Percentiles rank a stretch among this genome's conserved stretches.
These are phyloP conservation scores for Macroteleia sp. DNA, from an alignment of 2,888 invertebrate genomes.

Conservation along the genomic window DNA sequence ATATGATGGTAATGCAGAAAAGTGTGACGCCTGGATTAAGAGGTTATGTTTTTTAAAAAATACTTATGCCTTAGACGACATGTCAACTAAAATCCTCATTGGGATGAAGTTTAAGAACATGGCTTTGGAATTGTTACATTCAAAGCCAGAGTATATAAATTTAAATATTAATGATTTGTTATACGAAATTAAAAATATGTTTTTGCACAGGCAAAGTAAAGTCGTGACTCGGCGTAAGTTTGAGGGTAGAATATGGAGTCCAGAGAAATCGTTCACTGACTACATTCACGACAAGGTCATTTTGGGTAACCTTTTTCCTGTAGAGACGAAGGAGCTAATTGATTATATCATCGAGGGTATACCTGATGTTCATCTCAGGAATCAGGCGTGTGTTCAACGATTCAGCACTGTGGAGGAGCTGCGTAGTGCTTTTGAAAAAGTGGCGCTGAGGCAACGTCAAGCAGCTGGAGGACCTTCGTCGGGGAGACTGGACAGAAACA, in stretches of 20 bases:
- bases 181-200: conserved; percentile 30
- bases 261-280: conserved; percentile 38
- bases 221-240: conserved; percentile 25
- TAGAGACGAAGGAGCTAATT: conserved; percentile 39
- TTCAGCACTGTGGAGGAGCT: conserved; percentile 23
- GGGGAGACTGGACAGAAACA: not conserved
- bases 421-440: conserved; percentile 31
- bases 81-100: conserved; percentile 13
- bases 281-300: conserved; percentile 54
- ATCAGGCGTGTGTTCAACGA: conserved; percentile 39
- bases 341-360: conserved; percentile 12
- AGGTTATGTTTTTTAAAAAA: conserved; percentile 28
- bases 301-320: conserved; percentile 41
- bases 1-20: conserved; percentile 24
- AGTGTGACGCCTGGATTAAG: conserved; percentile 26
- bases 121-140: conserved; percentile 46
- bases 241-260: conserved; percentile 33
- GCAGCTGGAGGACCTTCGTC: not conserved
- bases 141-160: conserved; percentile 32
- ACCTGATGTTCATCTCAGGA: conserved; percentile 29
- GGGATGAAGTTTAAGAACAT: conserved; percentile 38
- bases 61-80: conserved; percentile 39
- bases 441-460: conserved; percentile 12
- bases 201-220: conserved; percentile 28
- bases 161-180: conserved; percentile 41